Base-by-base conservation (phyloP, 2,888 invertebrate genomes). In the Caenorhabditis sp. region DNA sequence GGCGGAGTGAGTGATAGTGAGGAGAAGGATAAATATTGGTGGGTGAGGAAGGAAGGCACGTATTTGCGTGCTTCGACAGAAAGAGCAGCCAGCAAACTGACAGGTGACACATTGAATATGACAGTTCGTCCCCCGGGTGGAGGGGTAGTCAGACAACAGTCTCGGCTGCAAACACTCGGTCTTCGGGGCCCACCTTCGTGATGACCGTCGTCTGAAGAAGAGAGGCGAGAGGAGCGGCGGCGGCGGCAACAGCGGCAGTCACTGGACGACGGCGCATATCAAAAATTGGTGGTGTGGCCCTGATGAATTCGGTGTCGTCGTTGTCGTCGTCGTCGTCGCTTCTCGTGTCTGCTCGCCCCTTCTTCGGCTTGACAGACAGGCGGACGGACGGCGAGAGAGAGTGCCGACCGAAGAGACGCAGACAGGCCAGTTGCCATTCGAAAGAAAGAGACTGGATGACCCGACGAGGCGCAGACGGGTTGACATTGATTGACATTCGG, bases 401-500 rank as follows among this genome's bases (percentile, higher is more conserved):
- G 46, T 35, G 50, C 9, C 24, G 37, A 52, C 50, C 17, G 5
- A 45, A 17, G 22, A 70, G 48, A 56, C 56, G 72, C 56, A 58
- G 56, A 62, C 56, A 39, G 27, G 6, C 20, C 37, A 55, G 41
- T 39, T 56, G 56, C 50, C 62, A 62, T 61, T 52, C 22, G 39
- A 17, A 27, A 13, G 27, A 53, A 37, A 61, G 50, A 22, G 50
- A 24, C 41, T 7, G 27, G 46, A 56, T 55, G 66, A 50, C 63
- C 45, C 53, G 35, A 27, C n/a, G 76, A 76, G 63, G 63, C 71
- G 55, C 77, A 52, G 63, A 58, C 43, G 45, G 27, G 58, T 53
- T 61, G 62, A 62, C 75, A 75, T 75, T 75, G 75, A 75, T 75
- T 75, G 75, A 75, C 75, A 75, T 77, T 71, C 43, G 76, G 65